These are phyloP conservation scores for Myotis vivesi DNA, from an alignment of 2,797 vertebrate genomes.

Conservation along the genomic window DNA sequence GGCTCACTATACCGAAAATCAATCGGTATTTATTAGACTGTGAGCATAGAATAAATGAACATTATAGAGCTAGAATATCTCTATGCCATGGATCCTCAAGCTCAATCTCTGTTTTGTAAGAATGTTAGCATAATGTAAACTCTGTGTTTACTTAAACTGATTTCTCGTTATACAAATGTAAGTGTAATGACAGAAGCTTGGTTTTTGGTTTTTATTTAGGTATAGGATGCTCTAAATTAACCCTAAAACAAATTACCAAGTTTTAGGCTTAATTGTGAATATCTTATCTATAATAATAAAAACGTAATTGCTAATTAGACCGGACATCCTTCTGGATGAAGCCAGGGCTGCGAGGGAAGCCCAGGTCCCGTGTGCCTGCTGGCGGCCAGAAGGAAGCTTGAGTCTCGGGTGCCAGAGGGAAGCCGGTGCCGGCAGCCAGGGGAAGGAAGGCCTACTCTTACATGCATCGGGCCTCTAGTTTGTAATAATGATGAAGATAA, in stretches of 20 bases:
- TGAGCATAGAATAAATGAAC: neutral
- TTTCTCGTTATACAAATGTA: neutral
- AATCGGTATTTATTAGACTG: neutral
- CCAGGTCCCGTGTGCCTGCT: too few species aligned
- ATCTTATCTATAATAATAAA: neutral
- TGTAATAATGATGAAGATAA: neutral
- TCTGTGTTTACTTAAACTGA: neutral
- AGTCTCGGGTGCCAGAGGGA: too few species aligned
- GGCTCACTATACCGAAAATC: neutral
- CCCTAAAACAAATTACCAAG: neutral
- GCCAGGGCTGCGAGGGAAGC: too few species aligned
- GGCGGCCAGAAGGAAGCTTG: too few species aligned
- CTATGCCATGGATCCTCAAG: neutral
- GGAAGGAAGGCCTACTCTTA: too few species aligned
- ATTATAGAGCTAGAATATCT: neutral
- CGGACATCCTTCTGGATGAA: too few species aligned
- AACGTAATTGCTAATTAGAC: too few species aligned
- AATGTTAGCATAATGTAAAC: neutral
- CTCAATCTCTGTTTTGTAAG: neutral
- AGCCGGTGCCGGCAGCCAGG: too few species aligned
- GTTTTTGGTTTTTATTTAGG: neutral
- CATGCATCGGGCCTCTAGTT: too few species aligned
- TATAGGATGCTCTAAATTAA: neutral
- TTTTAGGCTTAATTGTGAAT: slow-evolving; percentile 1
- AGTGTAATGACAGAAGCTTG: neutral